Evolutionary conservation across 1,140 invertebrate species (phyloP).

Genomic region (Calosoma granatense): DNA sequence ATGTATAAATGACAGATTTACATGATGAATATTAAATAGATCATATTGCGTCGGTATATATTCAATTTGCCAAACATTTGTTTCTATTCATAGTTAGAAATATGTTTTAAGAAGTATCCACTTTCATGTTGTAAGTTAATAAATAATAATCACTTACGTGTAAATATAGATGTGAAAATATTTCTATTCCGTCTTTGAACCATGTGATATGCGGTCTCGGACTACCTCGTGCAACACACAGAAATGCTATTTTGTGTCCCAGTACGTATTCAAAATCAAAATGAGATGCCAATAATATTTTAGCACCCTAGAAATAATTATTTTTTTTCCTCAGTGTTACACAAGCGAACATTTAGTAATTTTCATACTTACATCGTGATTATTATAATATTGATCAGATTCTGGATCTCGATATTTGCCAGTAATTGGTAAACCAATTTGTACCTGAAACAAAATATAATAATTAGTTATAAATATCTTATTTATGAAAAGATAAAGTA

Average conservation of each 20-base stretch:
- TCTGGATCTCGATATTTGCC: conserved; percentile 78
- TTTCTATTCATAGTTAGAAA: no score
- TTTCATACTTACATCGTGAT: conserved; percentile 67
- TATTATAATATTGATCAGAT: conserved; percentile 79
- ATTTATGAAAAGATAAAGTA: no score
- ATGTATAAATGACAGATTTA: neutral
- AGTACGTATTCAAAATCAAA: conserved; percentile 89
- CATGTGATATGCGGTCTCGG: conserved; percentile 81
- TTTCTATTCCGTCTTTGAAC: conserved; percentile 86
- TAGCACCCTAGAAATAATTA: conserved; percentile 65
- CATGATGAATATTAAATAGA: no score
- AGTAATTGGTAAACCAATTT: conserved; percentile 74
- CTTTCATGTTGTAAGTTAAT: no score
- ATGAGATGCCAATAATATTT: conserved; percentile 80
- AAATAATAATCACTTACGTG: conserved; percentile 78
- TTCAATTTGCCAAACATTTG: no score
- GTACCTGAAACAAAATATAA: conserved; percentile 41
- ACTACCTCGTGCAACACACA: conserved; percentile 76
- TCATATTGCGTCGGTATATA: no score
- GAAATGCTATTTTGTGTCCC: conserved; percentile 85
- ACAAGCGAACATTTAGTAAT: no score
- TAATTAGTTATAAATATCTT: neutral
- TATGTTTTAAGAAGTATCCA: no score
- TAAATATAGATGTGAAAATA: conserved; percentile 77
- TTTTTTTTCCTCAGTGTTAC: no score